These are phyloP conservation scores for Proterorhinus semilunaris DNA, from an alignment of 2,113 vertebrate genomes.

Conservation along the genomic window DNA sequence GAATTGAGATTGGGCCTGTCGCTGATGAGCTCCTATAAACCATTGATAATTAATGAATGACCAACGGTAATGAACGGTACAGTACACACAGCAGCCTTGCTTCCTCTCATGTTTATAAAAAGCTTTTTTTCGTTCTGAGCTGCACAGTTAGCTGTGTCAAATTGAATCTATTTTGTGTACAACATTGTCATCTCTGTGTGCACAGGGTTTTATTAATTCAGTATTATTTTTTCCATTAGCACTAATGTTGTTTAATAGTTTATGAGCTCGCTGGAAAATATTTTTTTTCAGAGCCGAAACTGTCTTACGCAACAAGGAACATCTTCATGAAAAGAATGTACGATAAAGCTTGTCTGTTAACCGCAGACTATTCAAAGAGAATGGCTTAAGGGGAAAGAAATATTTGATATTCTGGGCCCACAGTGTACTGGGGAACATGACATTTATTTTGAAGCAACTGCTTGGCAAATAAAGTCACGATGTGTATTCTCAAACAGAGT, in stretches of 20 bases:
- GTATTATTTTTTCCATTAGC: conserved; percentile 13
- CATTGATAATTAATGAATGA: too few relatives aligned
- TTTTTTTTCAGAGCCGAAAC: conserved; percentile 8
- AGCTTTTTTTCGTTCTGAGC: background rate
- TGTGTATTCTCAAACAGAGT: conserved; percentile 23
- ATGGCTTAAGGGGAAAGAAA: background rate
- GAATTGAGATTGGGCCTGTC: too few relatives aligned
- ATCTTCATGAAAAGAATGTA: conserved; percentile 22
- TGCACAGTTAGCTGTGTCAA: background rate
- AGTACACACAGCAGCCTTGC: background rate
- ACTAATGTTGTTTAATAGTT: conserved; percentile 27
- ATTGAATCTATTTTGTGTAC: conserved; percentile 10
- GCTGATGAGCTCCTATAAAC: too few relatives aligned
- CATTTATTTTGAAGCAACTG: conserved; percentile 13
- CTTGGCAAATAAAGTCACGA: conserved; percentile 19
- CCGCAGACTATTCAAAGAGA: conserved; percentile 5
- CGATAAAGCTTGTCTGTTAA: conserved; percentile 18
- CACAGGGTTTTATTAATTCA: conserved; percentile 5
- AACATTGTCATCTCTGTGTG: conserved; percentile 8
- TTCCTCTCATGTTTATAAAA: background rate
- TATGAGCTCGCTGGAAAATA: conserved; percentile 27
- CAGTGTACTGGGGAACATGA: background rate
- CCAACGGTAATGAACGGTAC: too few relatives aligned
- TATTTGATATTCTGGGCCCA: conserved; percentile 5
- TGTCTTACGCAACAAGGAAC: conserved; percentile 17